These are phyloP conservation scores for Meriones unguiculatus DNA, from an alignment of 2,113 vertebrate species.

Conservation along the genomic window DNA sequence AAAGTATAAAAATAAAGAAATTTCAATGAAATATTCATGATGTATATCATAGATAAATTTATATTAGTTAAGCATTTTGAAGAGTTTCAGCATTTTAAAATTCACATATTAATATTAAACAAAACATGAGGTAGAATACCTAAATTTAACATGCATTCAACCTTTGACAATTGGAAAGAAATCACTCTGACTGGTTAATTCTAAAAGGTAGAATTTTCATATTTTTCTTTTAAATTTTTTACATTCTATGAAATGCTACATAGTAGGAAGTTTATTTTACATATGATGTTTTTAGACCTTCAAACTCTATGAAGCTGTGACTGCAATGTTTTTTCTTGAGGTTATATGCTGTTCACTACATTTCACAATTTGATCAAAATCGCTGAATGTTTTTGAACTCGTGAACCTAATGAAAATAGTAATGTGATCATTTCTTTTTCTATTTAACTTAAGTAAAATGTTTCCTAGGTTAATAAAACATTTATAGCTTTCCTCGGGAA, in stretches of 20 bases:
- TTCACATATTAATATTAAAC: neutral
- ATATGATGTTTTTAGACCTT: neutral
- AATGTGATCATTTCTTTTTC: slow-evolving; percentile 55
- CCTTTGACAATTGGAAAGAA: neutral
- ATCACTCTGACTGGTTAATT: neutral
- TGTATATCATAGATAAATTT: neutral
- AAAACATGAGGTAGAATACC: neutral
- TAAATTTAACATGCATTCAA: neutral
- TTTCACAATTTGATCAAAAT: slow-evolving; percentile 59
- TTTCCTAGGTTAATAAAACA: slow-evolving; percentile 52
- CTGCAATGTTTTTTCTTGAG: slow-evolving; percentile 3
- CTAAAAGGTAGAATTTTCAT: neutral
- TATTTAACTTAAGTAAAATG: slow-evolving; percentile 48
- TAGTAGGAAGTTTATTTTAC: neutral
- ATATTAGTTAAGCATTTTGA: slow-evolving; percentile 33
- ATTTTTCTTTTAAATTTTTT: neutral
- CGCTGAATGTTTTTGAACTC: slow-evolving; percentile 12
- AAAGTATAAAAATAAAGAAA: neutral
- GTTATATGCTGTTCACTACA: neutral
- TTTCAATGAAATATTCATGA: neutral
- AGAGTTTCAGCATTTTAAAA: slow-evolving; percentile 22
- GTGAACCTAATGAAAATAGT: slow-evolving; percentile 40
- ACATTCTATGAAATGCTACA: slow-evolving; percentile 14
- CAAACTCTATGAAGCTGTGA: neutral
- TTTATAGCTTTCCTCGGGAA: slow-evolving; percentile 21